Evolutionary conservation across 2,113 vertebrate genomes (phyloP).

Genomic region (Symphodus melops): DNA sequence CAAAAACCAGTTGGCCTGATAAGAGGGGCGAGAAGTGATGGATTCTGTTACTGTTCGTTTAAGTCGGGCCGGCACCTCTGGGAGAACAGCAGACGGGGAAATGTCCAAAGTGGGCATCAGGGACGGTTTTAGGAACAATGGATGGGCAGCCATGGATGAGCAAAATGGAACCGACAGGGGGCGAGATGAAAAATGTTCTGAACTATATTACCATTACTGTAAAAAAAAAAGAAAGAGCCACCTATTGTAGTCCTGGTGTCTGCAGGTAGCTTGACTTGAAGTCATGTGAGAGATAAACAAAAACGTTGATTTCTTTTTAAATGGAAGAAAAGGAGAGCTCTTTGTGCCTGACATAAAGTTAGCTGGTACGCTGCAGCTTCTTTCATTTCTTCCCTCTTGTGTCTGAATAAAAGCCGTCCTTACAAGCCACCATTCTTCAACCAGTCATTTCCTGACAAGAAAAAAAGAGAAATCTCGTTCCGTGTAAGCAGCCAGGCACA

Average conservation of each 20-base stretch:
- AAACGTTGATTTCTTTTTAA: not conserved
- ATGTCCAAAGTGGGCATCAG: conserved; percentile 60
- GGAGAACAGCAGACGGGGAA: conserved; percentile 59
- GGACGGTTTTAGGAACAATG: conserved; percentile 69
- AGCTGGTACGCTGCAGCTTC: not conserved
- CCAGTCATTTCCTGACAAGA: conserved; percentile 34
- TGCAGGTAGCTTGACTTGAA: too few relatives aligned
- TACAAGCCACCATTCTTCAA: conserved; percentile 25
- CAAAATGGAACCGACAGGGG: conserved; percentile 44
- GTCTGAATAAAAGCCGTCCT: conserved; percentile 32
- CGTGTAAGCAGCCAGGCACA: conserved; percentile 54
- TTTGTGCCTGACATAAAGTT: not conserved
- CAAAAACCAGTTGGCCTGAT: conserved; percentile 66
- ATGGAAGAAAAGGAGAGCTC: not conserved
- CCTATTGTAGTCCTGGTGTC: not conserved
- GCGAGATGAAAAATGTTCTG: conserved; percentile 33
- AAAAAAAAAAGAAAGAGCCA: conserved; percentile 18
- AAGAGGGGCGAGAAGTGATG: conserved; percentile 39
- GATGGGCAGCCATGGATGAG: conserved; percentile 44
- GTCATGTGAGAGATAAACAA: not conserved
- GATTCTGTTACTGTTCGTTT: conserved; percentile 66
- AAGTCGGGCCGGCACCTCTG: conserved; percentile 61
- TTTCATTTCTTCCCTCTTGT: conserved; percentile 16
- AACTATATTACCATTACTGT: conserved; percentile 17
- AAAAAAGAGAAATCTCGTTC: conserved; percentile 49